A percentile compares a stretch with the other conserved stretches of the same genome.
phyloP scores from a whole-genome alignment of 2,888 invertebrate genomes.

The Drosophila kuntzei region DNA sequence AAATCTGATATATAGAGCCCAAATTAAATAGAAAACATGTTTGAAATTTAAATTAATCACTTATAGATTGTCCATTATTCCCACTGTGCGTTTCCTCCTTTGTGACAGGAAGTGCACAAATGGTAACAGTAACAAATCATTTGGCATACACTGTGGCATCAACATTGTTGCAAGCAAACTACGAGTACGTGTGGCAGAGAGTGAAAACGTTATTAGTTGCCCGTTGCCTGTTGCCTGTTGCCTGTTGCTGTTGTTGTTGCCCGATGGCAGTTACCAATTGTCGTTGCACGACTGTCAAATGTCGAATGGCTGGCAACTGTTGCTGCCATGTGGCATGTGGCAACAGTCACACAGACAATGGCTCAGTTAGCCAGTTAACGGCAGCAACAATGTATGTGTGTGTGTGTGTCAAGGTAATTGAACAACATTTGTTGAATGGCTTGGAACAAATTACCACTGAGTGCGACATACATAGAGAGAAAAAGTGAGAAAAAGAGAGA shows the following conservation, averaged over 20 bases:
- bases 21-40: too few relatives aligned
- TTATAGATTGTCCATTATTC: not conserved
- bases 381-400: conserved; percentile 45
- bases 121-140: conserved; percentile 62
- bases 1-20: too few relatives aligned
- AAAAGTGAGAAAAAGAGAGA: not conserved
- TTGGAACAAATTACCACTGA: conserved; percentile 70
- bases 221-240: conserved; percentile 15
- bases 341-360: conserved; percentile 54
- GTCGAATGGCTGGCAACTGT: conserved; percentile 58
- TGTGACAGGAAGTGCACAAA: conserved; percentile 29
- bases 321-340: conserved; percentile 55
- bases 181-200: conserved; percentile 10
- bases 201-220: conserved; percentile 44
- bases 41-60: too few relatives aligned
- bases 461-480: conserved; percentile 7
- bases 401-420: conserved; percentile 68
- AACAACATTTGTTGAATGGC: conserved; percentile 82
- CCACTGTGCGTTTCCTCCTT: not conserved
- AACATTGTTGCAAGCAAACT: conserved; percentile 22
- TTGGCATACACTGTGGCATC: conserved; percentile 30
- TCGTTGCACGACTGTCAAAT: conserved; percentile 60
- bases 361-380: conserved; percentile 48
- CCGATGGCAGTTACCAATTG: conserved; percentile 45
- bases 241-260: conserved; percentile 21